Percentiles rank a stretch among this genome's conserved stretches.
Conservation (phyloP, 2,797 vertebrate genomes). For the Acomys russatus region DNA sequence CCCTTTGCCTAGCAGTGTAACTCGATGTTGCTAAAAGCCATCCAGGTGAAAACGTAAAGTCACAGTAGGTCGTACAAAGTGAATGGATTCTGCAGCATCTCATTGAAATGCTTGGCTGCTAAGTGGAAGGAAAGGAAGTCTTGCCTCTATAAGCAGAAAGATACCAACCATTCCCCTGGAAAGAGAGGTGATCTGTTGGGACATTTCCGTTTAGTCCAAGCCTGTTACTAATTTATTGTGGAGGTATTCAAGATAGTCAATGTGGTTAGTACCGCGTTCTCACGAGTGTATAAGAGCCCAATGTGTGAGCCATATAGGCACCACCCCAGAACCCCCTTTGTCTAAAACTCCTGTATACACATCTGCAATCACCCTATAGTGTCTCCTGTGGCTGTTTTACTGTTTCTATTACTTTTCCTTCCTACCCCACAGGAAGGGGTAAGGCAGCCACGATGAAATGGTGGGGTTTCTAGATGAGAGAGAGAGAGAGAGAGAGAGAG, state of each 20-base stretch:
- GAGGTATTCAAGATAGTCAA: not conserved
- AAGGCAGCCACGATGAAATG: not conserved
- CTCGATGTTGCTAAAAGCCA: conserved; percentile 42
- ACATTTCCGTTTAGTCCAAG: not conserved
- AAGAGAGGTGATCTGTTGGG: not conserved
- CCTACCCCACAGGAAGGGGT: not conserved
- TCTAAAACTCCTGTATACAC: not conserved
- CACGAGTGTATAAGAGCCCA: not conserved
- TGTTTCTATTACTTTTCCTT: not conserved
- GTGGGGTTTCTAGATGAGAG: not conserved
- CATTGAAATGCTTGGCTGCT: not conserved
- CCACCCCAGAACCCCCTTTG: not conserved
- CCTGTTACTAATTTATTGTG: not conserved
- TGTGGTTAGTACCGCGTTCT: not conserved
- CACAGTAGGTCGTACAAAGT: not conserved
- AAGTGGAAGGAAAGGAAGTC: not conserved
- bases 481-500: not conserved
- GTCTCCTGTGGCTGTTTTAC: not conserved
- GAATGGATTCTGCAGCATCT: not conserved
- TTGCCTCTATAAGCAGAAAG: not conserved
- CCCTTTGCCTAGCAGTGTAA: conserved; percentile 65
- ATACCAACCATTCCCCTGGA: not conserved
- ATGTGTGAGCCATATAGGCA: not conserved
- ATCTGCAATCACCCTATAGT: not conserved
- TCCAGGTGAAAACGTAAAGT: conserved; percentile 10